Base-by-base conservation (phyloP, 2,113 vertebrate species). In the Lates calcarifer region DNA sequence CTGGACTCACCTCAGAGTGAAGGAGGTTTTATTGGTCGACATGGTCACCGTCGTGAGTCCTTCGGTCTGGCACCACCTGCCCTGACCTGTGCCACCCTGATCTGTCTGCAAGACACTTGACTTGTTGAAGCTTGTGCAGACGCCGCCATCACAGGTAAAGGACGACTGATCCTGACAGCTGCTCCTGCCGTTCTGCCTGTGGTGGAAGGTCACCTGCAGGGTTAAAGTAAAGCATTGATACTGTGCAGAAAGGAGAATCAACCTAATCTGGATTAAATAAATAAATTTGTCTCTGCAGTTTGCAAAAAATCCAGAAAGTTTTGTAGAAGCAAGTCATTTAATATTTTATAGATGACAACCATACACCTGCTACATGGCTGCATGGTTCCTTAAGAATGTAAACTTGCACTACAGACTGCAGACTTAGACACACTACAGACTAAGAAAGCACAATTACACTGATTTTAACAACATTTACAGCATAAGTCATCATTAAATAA, bases 61-160 rank as follows among this genome's bases (percentile, higher is more conserved):
- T 12, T 94, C 94, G 1, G 87, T 64, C 65, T 95, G 94, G 37
- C 94, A 95, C 94, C 92, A 95, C 7, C 39, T 28, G 3, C 7
- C 35, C 3, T 41, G 31, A 0, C 73, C 81, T 0, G 72, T 74
- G 12, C 0, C 1, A 11, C 89, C 89, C 28, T 29, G 3, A 66
- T 91, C 89, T 0, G 89, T 92, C 3, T 67, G 29, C 35, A 58
- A 39, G 17, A 74, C 65, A 0, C 1, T n/a, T 0, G 41, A 29
- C 14, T 56, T 1, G 0, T 51, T 1, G 0, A 89, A 5, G n/a
- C 17, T 29, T 0, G 69, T 39, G 49, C 91, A 94, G 31, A 28
- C 12, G 0, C 51, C 89, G 1, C 10, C 28, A 0, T 72, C 56
- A 43, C 94, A 95, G 0, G 6, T 1, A 72, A 84, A 74, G 4